Conservation (phyloP, 2,113 vertebrate species). For the Antigone vipio region DNA sequence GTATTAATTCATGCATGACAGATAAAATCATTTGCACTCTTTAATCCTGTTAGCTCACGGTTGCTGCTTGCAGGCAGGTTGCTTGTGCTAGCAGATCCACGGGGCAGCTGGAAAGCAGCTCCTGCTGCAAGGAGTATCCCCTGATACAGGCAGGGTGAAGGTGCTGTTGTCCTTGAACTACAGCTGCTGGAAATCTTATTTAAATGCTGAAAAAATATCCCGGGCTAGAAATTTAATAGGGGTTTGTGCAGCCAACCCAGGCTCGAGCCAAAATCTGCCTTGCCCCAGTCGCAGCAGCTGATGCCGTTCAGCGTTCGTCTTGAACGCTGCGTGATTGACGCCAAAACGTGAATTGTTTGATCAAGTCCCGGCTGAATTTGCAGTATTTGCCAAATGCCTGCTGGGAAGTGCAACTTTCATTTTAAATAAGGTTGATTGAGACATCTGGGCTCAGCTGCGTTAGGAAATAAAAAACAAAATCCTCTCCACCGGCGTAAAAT, state of each 20-base stretch:
- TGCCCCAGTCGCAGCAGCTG: background rate
- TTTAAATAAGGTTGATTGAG: background rate
- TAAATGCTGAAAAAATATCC: background rate
- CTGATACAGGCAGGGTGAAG: background rate
- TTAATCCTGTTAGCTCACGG: background rate
- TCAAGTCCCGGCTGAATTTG: background rate
- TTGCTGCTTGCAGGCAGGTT: background rate
- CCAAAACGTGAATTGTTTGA: background rate
- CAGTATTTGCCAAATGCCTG: background rate
- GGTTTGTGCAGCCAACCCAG: background rate
- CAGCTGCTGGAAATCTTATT: background rate
- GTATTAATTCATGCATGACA: fast-evolving
- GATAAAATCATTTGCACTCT: background rate
- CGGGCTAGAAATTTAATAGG: background rate
- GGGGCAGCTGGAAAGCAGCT: background rate
- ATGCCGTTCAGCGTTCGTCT: background rate
- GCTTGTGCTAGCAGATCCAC: background rate
- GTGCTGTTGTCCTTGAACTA: background rate
- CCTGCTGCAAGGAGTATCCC: background rate
- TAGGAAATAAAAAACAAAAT: background rate
- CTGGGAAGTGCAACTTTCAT: background rate
- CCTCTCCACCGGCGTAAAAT: fast-evolving
- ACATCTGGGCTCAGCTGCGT: background rate
- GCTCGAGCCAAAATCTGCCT: background rate
- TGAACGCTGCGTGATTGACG: background rate